Conservation (phyloP, 2,113 vertebrate genomes). For the Corythaeola cristata region DNA sequence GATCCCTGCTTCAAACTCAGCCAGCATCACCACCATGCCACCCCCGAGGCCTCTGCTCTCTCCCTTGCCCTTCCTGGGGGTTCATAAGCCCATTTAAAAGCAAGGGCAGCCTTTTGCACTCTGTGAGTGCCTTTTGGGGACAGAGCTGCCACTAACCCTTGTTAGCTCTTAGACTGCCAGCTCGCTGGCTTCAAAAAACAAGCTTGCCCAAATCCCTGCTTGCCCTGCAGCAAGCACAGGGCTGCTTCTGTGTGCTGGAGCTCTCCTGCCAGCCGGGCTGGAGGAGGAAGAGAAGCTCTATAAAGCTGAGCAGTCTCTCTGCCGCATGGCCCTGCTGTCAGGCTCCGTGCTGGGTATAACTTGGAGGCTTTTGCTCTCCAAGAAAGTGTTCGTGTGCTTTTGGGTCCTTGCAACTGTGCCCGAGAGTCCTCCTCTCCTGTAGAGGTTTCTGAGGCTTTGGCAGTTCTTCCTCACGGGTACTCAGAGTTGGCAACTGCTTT, state of each 20-base stretch:
- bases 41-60: not conserved
- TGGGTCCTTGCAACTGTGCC: not conserved
- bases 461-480: not conserved
- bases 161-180: not conserved
- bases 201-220: not conserved
- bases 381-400: not conserved
- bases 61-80: not conserved
- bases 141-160: not conserved
- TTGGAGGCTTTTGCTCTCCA: not conserved
- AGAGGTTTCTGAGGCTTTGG: not conserved
- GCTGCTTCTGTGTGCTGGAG: not conserved
- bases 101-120: not conserved
- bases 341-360: not conserved
- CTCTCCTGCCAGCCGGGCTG: not conserved
- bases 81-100: not conserved
- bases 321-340: not conserved
- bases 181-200: not conserved
- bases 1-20: not conserved
- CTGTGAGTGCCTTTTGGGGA: not conserved
- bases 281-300: not conserved
- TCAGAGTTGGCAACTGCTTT: not conserved
- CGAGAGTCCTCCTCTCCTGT: not conserved
- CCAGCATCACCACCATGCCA: no score
- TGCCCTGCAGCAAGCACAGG: not conserved
- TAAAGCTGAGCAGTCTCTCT: not conserved